Evolutionary conservation across 1,140 invertebrate species (phyloP).

Genomic region (Aporrectodea caliginosa): DNA sequence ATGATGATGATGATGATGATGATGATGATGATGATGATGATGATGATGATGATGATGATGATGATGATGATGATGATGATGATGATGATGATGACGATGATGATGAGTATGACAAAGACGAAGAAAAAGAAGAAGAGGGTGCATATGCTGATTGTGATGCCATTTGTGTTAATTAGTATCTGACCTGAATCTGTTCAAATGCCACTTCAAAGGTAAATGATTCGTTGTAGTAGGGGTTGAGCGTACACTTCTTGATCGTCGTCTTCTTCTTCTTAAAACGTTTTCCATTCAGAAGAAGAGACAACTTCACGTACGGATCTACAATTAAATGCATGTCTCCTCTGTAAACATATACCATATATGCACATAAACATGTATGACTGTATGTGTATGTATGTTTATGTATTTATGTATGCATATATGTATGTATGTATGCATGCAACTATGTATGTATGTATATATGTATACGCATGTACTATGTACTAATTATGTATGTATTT

Average conservation of each 20-base stretch:
- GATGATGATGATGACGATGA: conserved; percentile 7
- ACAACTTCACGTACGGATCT: conserved; percentile 99
- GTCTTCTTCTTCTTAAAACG: conserved; percentile 99
- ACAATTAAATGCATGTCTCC: no score
- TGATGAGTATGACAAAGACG: neutral
- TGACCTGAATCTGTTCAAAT: conserved; percentile 99
- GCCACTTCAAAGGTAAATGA: conserved; percentile 99
- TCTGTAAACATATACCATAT: no score
- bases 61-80: conserved; percentile 7
- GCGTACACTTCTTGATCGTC: conserved; percentile 98
- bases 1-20: neutral
- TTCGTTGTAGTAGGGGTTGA: conserved; percentile 99
- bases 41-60: conserved; percentile 14
- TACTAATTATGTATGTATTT: no score
- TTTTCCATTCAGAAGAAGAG: conserved; percentile 99
- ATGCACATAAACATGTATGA: no score
- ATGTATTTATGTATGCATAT: no score
- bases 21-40: conserved; percentile 9
- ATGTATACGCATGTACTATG: no score
- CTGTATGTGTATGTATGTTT: no score
- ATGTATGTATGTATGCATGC: no score
- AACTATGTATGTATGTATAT: no score
- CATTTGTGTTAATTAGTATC: no score
- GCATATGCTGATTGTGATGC: no score
- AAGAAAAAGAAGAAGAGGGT: neutral